A percentile compares a stretch with the other conserved stretches of the same genome.
Evolutionary conservation across 2,888 invertebrate genomes (phyloP).

Genomic region (Pachycephus smyrnensis): DNA sequence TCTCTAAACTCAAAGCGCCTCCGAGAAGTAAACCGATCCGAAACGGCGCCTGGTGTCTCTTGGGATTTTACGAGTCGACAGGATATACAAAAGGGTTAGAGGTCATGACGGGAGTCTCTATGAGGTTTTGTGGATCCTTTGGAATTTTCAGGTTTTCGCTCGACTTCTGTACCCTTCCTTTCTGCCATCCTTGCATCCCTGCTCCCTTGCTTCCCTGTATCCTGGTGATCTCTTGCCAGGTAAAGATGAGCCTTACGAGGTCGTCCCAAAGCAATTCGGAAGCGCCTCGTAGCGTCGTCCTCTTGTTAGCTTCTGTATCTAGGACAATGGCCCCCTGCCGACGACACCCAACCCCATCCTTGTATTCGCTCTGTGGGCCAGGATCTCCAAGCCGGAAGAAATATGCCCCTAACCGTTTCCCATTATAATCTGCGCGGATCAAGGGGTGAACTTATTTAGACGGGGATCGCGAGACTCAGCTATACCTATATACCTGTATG

Average conservation of each 20-base stretch:
- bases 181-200: slow-evolving; percentile 10
- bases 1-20: neutral
- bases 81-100: neutral
- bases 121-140: neutral
- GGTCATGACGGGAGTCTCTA: neutral
- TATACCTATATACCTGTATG: slow-evolving; percentile 2
- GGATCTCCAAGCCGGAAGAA: slow-evolving; percentile 50
- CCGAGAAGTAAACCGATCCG: neutral
- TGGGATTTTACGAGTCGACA: neutral
- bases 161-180: slow-evolving; percentile 16
- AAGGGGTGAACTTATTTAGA: slow-evolving; percentile 49
- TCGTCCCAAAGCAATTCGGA: neutral
- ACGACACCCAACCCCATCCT: neutral
- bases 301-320: slow-evolving; percentile 57
- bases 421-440: slow-evolving; percentile 50
- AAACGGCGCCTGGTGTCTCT: neutral
- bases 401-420: slow-evolving; percentile 61
- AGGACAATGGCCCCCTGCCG: slow-evolving; percentile 52
- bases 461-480: slow-evolving; percentile 39
- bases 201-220: neutral
- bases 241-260: neutral
- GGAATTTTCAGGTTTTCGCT: slow-evolving; percentile 8
- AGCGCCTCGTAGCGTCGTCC: slow-evolving; percentile 9
- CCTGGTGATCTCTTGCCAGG: neutral
- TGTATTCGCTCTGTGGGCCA: neutral